These are phyloP conservation scores for Montifringilla adamsi DNA, from an alignment of 2,113 vertebrate genomes.

Conservation along the genomic window DNA sequence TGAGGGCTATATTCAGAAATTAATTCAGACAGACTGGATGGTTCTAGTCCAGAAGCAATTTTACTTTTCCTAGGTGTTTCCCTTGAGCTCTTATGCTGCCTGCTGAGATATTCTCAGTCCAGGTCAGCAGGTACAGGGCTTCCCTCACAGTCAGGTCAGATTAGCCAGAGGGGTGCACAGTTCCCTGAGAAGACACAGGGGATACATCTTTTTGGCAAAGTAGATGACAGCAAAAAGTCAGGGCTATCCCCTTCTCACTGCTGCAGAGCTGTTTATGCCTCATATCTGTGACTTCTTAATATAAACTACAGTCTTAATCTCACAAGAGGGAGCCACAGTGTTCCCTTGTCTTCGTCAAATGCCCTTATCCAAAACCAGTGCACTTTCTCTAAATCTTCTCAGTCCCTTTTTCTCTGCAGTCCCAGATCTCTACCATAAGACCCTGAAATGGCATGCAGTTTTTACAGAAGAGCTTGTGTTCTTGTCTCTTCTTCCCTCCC, in stretches of 20 bases:
- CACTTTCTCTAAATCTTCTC: neutral
- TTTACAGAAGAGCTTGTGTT: neutral
- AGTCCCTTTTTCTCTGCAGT: neutral
- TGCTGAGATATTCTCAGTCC: neutral
- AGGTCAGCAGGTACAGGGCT: neutral
- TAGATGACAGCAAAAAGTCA: neutral
- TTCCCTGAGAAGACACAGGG: neutral
- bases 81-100: neutral
- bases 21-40: neutral
- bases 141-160: neutral
- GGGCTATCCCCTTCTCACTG: neutral
- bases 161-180: neutral
- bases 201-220: neutral
- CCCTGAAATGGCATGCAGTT: neutral
- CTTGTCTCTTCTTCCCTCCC: neutral
- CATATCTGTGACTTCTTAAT: neutral
- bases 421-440: neutral
- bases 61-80: neutral
- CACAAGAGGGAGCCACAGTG: neutral
- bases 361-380: neutral
- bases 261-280: neutral
- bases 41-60: neutral
- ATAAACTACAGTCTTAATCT: neutral
- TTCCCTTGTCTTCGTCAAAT: neutral
- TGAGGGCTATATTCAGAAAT: slow-evolving; percentile 7